Evolutionary conservation across 2,797 vertebrate species (phyloP), one percentile per base, ranked within the genome.

Genomic region (Champsocephalus gunnari): DNA sequence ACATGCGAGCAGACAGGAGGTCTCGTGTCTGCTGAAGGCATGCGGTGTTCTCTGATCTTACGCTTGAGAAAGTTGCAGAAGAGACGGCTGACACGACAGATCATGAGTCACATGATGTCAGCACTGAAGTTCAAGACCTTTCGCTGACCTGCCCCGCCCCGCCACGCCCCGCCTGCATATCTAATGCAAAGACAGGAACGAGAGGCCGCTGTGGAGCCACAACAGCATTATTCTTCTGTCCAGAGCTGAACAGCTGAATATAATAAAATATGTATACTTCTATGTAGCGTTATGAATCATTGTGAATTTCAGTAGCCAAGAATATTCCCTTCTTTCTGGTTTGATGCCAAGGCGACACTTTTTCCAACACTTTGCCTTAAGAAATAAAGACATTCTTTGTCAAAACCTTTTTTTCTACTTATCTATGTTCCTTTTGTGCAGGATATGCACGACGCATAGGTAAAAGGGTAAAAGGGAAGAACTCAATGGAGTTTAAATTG

Each of bases 81-180:
- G 48, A 51, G 34, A 32, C 0, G 5, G n/a, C 32, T 17, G 56
- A 64, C 41, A 34, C 44, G 43, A 51, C 24, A 50, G 61, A 34
- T 66, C 19, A 24, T 10, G 55, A 70, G 71, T 81, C 43, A 53
- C 21, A 75, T 59, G 47, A 73, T 41, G 62, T 65, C 66, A 51
- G 44, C 56, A 51, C 34, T 38, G 47, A 12, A 21, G 43, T 24
- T 28, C 43, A n/a, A 17, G 28, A 55, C 57, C 77, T 70, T 38
- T n/a, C 17, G 62, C 5, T 78, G 67, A 75, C 72, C 59, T 53
- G 55, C 53, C 24, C 66, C 69, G 53, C 34, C 24, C 6, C 21
- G 34, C 24, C 24, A 63, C 69, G 53, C 34, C 24, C 6, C 28
- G 34, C 24, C 47, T 66, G 19, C 24, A 12, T 77, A 60, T 24